Evolutionary conservation across 1,140 invertebrate species (phyloP).

Genomic region (Laodelphax striatellus): DNA sequence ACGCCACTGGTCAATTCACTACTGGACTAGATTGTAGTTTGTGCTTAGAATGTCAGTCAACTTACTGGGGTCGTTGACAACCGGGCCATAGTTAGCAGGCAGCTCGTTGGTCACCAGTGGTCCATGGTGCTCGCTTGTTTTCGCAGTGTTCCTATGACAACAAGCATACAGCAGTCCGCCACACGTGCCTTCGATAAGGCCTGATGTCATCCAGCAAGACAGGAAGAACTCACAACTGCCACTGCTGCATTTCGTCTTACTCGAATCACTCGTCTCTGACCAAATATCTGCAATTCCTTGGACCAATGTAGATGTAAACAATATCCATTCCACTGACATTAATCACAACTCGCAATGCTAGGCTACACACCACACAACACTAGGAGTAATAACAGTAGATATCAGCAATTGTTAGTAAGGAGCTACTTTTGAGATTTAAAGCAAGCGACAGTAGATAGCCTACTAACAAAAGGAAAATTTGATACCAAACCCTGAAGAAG

Average conservation of each 20-base stretch:
- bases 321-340: not conserved
- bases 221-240: constrained; percentile 86
- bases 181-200: constrained; percentile 74
- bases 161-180: constrained; percentile 72
- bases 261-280: constrained; percentile 27
- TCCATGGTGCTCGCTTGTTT: constrained; percentile 49
- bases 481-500: too few relatives aligned
- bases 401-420: too few relatives aligned
- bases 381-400: too few relatives aligned
- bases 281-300: constrained; percentile 19
- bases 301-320: not conserved
- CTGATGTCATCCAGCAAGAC: constrained; percentile 82
- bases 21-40: not conserved
- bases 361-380: not conserved
- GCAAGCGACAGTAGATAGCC: too few relatives aligned
- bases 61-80: constrained; percentile 65
- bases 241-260: constrained; percentile 48
- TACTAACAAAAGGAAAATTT: too few relatives aligned
- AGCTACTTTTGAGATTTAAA: too few relatives aligned
- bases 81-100: constrained; percentile 44
- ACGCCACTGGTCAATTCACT: too few relatives aligned
- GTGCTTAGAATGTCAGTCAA: constrained; percentile 8
- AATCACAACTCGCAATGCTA: not conserved
- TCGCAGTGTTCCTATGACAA: constrained; percentile 65
- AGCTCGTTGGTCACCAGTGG: constrained; percentile 35